Base-by-base conservation (phyloP, 2,888 invertebrate species). In the Octonoba sinensis region DNA sequence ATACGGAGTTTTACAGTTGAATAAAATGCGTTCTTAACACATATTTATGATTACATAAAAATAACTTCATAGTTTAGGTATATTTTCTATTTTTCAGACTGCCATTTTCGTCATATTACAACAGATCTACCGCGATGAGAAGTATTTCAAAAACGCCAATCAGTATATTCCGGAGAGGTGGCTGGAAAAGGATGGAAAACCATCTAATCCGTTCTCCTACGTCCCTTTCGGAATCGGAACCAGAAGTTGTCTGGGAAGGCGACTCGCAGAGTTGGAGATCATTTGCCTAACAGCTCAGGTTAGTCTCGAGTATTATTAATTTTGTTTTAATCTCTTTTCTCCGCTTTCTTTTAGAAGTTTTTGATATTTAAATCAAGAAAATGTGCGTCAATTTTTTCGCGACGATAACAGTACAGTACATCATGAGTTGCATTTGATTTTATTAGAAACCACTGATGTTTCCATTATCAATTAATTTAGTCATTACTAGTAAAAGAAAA, bases 201-300 rank as follows among this genome's bases (percentile, higher is more conserved):
- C 49, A 1, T 76, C 86, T 27, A 87, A 89, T 74, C 88, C 88
- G 0, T 88, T 87, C 72, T 81, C 88, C 18, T 84, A 87, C 15
- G 85, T 87, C 11, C 88, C 88, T 12, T 89, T 89, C 84, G 87
- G 88, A 20, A 86, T 87, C 83, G 89, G 89, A 3, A 86, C 87
- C 2, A 84, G 88, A 56, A 87, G 87, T 87, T 89, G 89, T 85
- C 86, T 87, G 82, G 85, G 85, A 16, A 71, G 82, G 66, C 54
- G 83, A 24, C 59, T 71, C 12, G 70, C 70, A 3, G 70, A 71
- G 22, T 44, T 56, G 36, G 70, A 71, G 24, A 71, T 71, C 4
- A 57, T 47, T 16, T 71, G 70, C 18, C n/a, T 71, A 15, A n/a
- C 44, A 18, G 22, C 59, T 18, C 46, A 59, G 57, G 70, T 71